Base-by-base conservation (phyloP, 2,797 vertebrate species). In the Anniella stebbinsi region DNA sequence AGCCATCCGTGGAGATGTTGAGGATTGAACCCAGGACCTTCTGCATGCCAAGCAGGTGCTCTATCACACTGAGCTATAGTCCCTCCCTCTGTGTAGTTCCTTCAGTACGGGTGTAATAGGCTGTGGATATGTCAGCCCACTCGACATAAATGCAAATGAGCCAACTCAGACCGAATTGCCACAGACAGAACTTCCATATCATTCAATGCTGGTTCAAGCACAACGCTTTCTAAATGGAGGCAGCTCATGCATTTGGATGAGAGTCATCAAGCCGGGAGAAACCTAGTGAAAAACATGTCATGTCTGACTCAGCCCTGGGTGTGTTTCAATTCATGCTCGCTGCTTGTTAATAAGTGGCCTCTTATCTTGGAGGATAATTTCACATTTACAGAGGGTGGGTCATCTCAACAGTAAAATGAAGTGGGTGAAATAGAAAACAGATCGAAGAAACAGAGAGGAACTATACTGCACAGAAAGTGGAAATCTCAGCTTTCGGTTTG, bases 321-420 rank as follows among this genome's bases (percentile, higher is more conserved):
- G 45, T 75, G 72, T 51, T 51, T 54, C 28, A 69, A 54, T 45
- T 87, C 72, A 57, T 76, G 11, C 72, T 77, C 51, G 3, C 57
- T 17, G 45, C 45, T 77, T 78, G 17, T 70, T 89, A 69, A 38
- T 41, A 80, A 86, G 33, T 51, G 7, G 38, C 36, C 54, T 66
- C 54, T 84, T 76, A 76, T 82, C 85, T 83, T 21, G 67, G 78
- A 67, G 45, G 38, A 54, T 75, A 75, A 78, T 87, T 81, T 75
- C 70, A 69, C 86, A 76, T 78, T 76, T 51, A 51, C 41, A 84
- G 45, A 89, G 8, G 80, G 81, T 30, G 60, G 80, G 81, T 67
- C 60, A 67, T 67, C 57, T 36, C 60, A 67, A 48, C 77, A 82
- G 87, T 36, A 82, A 83, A 87, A 84, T 69, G 48, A 57, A 82